Evolutionary conservation across 2,797 vertebrate species (phyloP).

Genomic region (Pseudocheirus occidentalis): DNA sequence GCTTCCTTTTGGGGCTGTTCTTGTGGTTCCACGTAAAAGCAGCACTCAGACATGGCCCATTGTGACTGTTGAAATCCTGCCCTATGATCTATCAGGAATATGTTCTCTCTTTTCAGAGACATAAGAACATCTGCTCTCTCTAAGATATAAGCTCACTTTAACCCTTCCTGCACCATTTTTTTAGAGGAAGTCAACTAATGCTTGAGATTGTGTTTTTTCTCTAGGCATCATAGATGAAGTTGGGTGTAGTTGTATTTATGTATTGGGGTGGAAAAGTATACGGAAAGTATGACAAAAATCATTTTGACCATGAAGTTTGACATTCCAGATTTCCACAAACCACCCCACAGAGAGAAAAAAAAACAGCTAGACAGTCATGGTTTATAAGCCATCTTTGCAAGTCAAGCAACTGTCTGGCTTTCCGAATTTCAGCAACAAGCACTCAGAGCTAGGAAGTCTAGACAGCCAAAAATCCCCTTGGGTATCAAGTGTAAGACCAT

Average conservation of each 20-base stretch:
- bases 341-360: background rate
- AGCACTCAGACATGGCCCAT: background rate
- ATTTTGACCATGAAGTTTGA: background rate
- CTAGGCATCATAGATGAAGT: background rate
- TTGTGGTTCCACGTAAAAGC: constrained; percentile 4
- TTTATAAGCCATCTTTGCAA: background rate
- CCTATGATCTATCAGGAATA: background rate
- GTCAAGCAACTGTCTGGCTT: background rate
- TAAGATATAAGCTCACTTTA: background rate
- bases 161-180: background rate
- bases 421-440: background rate
- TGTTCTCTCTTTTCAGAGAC: background rate
- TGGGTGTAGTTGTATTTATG: background rate
- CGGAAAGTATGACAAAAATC: background rate
- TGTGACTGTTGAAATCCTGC: background rate
- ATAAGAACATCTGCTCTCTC: background rate
- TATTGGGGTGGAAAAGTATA: background rate
- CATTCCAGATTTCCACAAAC: background rate
- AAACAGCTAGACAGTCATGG: background rate
- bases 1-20: background rate
- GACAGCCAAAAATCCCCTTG: background rate
- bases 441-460: background rate
- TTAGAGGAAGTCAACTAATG: background rate
- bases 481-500: background rate
- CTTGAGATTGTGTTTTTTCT: background rate